Base-by-base conservation (phyloP, 1,140 invertebrate genomes). In the Diachasmimorpha longicaudata region DNA sequence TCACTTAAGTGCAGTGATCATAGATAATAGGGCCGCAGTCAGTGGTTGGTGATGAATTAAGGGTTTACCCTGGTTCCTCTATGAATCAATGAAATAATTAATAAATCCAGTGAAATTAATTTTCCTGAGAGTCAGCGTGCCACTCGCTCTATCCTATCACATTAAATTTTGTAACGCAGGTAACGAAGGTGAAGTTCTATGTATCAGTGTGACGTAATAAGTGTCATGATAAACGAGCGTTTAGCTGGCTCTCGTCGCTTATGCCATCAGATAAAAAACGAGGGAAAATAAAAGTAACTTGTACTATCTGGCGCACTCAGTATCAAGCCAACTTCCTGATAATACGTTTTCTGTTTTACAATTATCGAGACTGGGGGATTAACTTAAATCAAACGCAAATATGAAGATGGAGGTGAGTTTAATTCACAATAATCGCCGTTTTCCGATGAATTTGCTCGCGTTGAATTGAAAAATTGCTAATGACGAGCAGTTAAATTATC, bases 401-500 rank as follows among this genome's bases (percentile, higher is more conserved):
- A 79, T 81, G 78, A 82, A 81, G 72, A 84, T 83, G 82, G 83
- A 83, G 82, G 83, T 84, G 69, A 79, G 80, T 81, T 23, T 67
- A 25, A n/a, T 23, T 46, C 36, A n/a, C 25, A 31, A 31, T 31
- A 31, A 31, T 31, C 31, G 6, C 6, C 2, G 31, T 31, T 31
- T 31, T 31, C 6, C 31, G 2, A 2, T 2, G 31, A 31, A 31
- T 42, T 42, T 42, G 2, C 39, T 13, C 4, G 13, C 21, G 1
- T 25, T 9, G 36, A 67, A 67, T n/a, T 31, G n/a, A n/a, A 23
- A 31, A 31, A 67, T 67, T 31, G 25, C 3, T 3, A 23, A 67
- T 67, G 19, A 67, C 11, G n/a, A n/a, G 23, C n/a, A 23, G 37
- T 25, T 25, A 42, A 13, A 42, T 67, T 70, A 37, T 42, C 68